Evolutionary conservation across 1,140 invertebrate species (phyloP).

Genomic region (Halictus rubicundus): DNA sequence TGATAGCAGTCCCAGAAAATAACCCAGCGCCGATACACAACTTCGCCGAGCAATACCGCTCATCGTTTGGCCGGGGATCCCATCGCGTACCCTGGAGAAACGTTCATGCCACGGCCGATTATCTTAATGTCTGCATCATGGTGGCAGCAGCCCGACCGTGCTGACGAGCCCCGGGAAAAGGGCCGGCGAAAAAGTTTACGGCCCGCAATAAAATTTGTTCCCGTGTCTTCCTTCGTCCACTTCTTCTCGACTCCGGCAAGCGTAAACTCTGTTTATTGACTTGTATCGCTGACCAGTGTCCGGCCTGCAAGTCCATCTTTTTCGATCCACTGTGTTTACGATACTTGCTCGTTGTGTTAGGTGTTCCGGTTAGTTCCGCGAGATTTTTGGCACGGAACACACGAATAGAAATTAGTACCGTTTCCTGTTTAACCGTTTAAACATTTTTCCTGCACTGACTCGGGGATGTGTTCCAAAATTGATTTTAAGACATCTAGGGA

Average conservation of each 20-base stretch:
- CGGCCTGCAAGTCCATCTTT: no score
- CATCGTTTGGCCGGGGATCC: constrained; percentile 19
- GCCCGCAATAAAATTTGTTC: constrained; percentile 34
- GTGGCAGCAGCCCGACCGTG: constrained; percentile 13
- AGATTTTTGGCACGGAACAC: no score
- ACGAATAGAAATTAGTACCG: no score
- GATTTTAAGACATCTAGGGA: no score
- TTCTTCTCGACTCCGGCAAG: background rate
- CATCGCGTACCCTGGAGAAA: constrained; percentile 15
- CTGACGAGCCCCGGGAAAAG: constrained; percentile 4
- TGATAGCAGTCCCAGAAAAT: constrained; percentile 43
- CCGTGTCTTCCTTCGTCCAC: background rate
- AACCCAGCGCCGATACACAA: constrained; percentile 16
- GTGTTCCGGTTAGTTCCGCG: no score
- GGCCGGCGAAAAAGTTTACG: constrained; percentile 28
- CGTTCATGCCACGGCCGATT: constrained; percentile 46
- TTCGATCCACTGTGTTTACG: no score
- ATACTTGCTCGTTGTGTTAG: no score
- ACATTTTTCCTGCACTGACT: no score
- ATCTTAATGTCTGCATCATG: constrained; percentile 64
- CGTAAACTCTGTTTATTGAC: no score
- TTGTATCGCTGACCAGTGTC: no score
- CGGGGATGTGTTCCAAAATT: no score
- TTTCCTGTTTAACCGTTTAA: no score
- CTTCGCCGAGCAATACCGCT: background rate